Base-by-base conservation (phyloP, 1,140 invertebrate species). In the Bombus terrestris region DNA sequence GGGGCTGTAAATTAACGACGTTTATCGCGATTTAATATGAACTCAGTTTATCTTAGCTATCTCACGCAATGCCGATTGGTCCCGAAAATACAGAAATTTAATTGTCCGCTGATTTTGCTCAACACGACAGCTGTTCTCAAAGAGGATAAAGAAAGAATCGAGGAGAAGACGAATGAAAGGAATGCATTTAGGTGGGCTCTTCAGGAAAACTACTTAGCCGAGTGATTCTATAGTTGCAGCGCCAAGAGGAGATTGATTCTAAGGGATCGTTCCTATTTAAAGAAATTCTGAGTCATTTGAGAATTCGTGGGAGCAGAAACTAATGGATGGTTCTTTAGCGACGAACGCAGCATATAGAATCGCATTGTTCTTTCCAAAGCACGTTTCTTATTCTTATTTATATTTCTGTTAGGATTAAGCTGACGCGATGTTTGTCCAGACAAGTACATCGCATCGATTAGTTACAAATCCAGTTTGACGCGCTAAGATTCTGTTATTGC, bases 181-280 rank as follows among this genome's bases (percentile, higher is more conserved):
- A 25, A 59, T 13, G 74, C 74, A 37, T 76, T 76, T 76, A 59
- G 57, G 10, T 28, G 53, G 53, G 8, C 74, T 37, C 35, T 37
- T 28, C 35, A 1, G 74, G 28, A 1, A 59, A 76, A 76, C 53
- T 76, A 76, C 74, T 76, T 76, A 59, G 53, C 15, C 47, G 35
- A 28, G 35, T 39, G 74, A 76, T 59, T 59, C 74, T 37, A 59
- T 59, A 37, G 74, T 37, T 59, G 53, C 74, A 18, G 6, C 13
- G 5, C 25, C 28, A 35, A 76, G 53, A 59, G 74, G 32, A 15
- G 37, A 59, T 59, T 25, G 74, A 76, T 76, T 59, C 35, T 6
- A 18, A 28, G 53, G 32, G 53, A 76, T 76, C 73, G 73, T 57
- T 76, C 37, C 74, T 18, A 37, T 76, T 76, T 59, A 25, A 76